Conservation (phyloP, 2,113 vertebrate species). For the Entomyzon cyanotis region DNA sequence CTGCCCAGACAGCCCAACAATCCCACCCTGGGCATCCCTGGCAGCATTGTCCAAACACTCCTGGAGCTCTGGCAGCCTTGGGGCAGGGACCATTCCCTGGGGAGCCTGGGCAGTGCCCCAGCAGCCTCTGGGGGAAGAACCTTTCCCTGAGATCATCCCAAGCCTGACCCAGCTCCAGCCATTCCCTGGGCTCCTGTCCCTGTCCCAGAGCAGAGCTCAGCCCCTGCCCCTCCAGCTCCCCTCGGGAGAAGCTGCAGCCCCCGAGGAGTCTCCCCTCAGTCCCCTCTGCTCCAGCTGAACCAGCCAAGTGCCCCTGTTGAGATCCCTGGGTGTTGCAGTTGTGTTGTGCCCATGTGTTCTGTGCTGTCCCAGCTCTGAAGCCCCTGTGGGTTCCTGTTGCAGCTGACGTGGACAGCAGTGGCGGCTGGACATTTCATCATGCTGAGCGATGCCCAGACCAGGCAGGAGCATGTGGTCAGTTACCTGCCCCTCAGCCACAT, state of each 20-base stretch:
- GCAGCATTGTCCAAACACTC: not conserved
- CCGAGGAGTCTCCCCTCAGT: not conserved
- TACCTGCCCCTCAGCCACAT: constrained; percentile 96
- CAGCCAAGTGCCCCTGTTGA: accelerated
- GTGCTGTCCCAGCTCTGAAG: not conserved
- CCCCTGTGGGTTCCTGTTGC: not conserved
- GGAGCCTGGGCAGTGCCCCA: not conserved
- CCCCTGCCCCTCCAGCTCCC: not conserved
- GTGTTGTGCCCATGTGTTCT: not conserved
- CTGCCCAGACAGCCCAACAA: not conserved
- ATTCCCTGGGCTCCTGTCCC: not conserved
- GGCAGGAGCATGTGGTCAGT: constrained; percentile 87
- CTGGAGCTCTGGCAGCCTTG: not conserved
- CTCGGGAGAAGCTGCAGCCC: not conserved
- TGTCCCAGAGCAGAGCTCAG: not conserved
- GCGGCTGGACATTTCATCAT: constrained; percentile 14
- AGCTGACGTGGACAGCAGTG: constrained; percentile 87
- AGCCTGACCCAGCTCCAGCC: not conserved
- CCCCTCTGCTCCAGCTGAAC: not conserved
- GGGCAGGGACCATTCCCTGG: not conserved
- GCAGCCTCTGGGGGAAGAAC: not conserved
- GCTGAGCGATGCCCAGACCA: not conserved
- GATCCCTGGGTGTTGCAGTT: accelerated
- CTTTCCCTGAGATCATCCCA: not conserved
- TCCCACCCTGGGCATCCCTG: not conserved